phyloP scores from a whole-genome alignment of 2,888 invertebrate genomes.

The Cheilosia soror region DNA sequence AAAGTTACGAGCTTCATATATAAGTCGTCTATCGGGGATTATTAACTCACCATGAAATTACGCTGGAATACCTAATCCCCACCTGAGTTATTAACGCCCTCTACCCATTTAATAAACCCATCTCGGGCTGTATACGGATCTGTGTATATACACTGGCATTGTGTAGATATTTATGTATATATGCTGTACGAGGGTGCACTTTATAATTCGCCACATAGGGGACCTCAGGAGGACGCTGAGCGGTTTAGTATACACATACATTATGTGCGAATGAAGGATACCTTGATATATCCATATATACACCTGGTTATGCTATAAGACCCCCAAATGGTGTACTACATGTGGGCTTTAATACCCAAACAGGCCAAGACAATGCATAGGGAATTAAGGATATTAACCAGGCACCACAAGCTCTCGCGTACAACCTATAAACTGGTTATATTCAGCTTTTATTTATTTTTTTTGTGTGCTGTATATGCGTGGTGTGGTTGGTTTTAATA shows the following conservation, averaged over 20 bases:
- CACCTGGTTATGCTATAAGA: conserved; percentile 59
- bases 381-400: conserved; percentile 68
- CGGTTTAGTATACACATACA: conserved; percentile 9
- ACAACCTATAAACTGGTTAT: conserved; percentile 51
- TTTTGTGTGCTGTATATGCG: conserved; percentile 3
- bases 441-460: conserved; percentile 14
- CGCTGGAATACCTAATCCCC: conserved; percentile 73
- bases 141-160: background rate
- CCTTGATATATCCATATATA: conserved; percentile 37
- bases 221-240: conserved; percentile 14
- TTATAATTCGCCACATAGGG: conserved; percentile 71
- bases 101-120: conserved; percentile 64
- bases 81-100: conserved; percentile 74
- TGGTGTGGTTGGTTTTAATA: conserved; percentile 54
- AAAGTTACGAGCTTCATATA: conserved; percentile 62
- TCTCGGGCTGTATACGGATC: conserved; percentile 25
- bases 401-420: conserved; percentile 51
- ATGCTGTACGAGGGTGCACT: conserved; percentile 57
- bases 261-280: conserved; percentile 65
- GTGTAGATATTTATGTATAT: background rate
- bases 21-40: conserved; percentile 75
- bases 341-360: conserved; percentile 63
- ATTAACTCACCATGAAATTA: conserved; percentile 75
- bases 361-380: conserved; percentile 69
- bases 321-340: conserved; percentile 31